Base-by-base conservation (phyloP, 2,113 vertebrate genomes). In the Turdus rufiventris region DNA sequence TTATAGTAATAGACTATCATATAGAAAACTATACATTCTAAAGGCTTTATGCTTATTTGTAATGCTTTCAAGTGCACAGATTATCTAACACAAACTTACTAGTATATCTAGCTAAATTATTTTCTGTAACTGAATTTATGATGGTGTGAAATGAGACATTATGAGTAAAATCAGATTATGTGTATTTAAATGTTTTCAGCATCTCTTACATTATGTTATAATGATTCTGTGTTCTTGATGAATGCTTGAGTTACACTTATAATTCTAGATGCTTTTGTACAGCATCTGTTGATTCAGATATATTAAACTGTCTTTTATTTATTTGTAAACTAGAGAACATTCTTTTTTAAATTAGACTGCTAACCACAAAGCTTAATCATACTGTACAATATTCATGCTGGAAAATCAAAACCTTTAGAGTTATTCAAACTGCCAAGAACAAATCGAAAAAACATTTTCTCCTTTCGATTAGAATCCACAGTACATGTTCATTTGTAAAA, bases 281-380 rank as follows among this genome's bases (percentile, higher is more conserved):
- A 80, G 29, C 51, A 88, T 62, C 75, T 73, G 18, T 78, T 93
- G 45, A 48, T 74, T 86, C 66, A 91, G 67, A 68, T 94, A 40
- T 80, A 83, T 77, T 86, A 67, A 91, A 71, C 72, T 74, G 8
- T 60, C 62, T 91, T 91, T 82, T 72, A 80, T 89, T 80, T 94
- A 88, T 48, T 82, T 89, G 15, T 43, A 89, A 92, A 85, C 29
- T 53, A 89, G n/a, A 78, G 33, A 83, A 80, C 57, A 66, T 92
- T 67, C 19, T 86, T 91, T 54, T 97, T 96, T 60, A 92, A 96
- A 96, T 96, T 61, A 61, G 36, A 78, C 33, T 89, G 33, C 66
- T 96, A 96, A 93, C 78, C 83, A 94, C 48, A 90, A 94, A 89
- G 29, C 43, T 71, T 76, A 93, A 71, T 61, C 6, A 3, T 19